These are phyloP conservation scores for Chloroclysta siterata DNA, from an alignment of 2,888 invertebrate species.

Conservation along the genomic window DNA sequence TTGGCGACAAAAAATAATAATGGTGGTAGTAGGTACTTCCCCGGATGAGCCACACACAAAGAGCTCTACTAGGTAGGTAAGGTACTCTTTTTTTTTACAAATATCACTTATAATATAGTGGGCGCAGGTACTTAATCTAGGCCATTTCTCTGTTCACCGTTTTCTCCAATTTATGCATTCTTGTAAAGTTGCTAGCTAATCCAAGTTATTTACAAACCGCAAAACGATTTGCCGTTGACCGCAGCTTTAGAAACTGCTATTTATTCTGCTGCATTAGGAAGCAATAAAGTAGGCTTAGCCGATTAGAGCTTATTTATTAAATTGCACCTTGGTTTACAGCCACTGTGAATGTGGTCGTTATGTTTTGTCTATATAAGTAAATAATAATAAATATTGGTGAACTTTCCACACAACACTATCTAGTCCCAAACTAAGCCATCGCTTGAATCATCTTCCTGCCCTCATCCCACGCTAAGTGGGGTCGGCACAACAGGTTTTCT, in stretches of 20 bases:
- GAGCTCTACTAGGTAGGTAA: too few relatives aligned
- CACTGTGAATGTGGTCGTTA: not conserved
- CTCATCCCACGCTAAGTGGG: too few relatives aligned
- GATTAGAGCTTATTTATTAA: constrained; percentile 40
- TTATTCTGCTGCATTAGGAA: constrained; percentile 21
- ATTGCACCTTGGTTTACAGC: constrained; percentile 23
- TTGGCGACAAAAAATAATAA: too few relatives aligned
- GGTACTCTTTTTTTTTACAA: not conserved
- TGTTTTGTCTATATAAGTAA: not conserved
- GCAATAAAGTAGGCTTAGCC: constrained; percentile 37
- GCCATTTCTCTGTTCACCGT: constrained; percentile 12
- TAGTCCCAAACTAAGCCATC: too few relatives aligned
- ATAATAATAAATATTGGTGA: too few relatives aligned
- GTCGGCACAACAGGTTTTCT: too few relatives aligned
- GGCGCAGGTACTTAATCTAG: not conserved
- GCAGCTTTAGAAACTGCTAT: constrained; percentile 18
- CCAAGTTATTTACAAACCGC: constrained; percentile 30
- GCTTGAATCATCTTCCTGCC: too few relatives aligned
- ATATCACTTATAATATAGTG: not conserved
- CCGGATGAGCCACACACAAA: too few relatives aligned
- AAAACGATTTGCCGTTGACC: constrained; percentile 29
- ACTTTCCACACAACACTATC: too few relatives aligned
- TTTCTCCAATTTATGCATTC: constrained; percentile 27
- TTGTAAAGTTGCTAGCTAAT: constrained; percentile 9
- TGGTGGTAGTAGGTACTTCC: too few relatives aligned